Conservation (phyloP, 1,140 invertebrate species). For the Psilanteris sp. region DNA sequence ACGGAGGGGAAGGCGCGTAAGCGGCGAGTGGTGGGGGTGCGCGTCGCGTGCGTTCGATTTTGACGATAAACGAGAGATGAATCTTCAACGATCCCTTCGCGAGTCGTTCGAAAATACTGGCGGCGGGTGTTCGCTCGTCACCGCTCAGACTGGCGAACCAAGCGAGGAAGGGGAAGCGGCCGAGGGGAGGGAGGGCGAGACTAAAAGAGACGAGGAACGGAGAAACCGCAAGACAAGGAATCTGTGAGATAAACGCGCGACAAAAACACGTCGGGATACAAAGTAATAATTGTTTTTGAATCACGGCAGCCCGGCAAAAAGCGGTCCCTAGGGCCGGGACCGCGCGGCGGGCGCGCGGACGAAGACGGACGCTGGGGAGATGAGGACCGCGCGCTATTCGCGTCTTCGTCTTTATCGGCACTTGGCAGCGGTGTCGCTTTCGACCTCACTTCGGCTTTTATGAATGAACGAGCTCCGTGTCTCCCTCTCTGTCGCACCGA, state of each 20-base stretch:
- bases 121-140: conserved; percentile 57
- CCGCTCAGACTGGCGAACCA: conserved; percentile 32
- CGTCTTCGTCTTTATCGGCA: conserved; percentile 16
- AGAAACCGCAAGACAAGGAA: conserved; percentile 11
- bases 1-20: too few relatives aligned
- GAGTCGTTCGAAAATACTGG: conserved; percentile 59
- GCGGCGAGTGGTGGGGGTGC: conserved; percentile 4
- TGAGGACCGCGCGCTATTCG: background rate
- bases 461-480: conserved; percentile 77
- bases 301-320: conserved; percentile 33
- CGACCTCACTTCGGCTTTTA: conserved; percentile 72
- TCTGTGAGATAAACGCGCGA: conserved; percentile 6
- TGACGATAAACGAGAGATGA: conserved; percentile 46
- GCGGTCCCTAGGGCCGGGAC: conserved; percentile 1
- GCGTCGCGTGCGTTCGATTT: conserved; percentile 54
- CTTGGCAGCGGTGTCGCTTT: conserved; percentile 59
- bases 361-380: conserved; percentile 1
- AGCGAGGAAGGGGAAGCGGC: conserved; percentile 34
- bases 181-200: conserved; percentile 42
- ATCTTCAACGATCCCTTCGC: conserved; percentile 49
- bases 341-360: conserved; percentile 2
- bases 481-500: conserved; percentile 70
- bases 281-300: conserved; percentile 52
- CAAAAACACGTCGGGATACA: conserved; percentile 33
- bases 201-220: conserved; percentile 28